These are phyloP conservation scores for Leptinotarsa tumamoca DNA, from an alignment of 2,888 invertebrate species.

Conservation along the genomic window DNA sequence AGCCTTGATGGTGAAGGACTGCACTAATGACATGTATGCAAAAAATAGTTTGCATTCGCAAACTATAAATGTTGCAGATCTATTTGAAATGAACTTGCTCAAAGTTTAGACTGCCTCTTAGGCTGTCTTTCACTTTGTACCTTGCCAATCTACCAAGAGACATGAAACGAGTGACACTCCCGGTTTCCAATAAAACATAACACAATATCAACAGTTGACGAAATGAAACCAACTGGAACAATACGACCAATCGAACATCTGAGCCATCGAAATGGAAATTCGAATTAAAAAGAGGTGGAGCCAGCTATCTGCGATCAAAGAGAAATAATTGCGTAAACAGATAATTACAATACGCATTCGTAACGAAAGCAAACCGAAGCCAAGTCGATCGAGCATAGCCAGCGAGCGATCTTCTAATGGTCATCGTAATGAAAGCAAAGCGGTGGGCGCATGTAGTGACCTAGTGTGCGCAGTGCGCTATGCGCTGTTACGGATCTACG, in stretches of 20 bases:
- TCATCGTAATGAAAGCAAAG: constrained; percentile 47
- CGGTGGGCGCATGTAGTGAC: constrained; percentile 58
- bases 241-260: constrained; percentile 24
- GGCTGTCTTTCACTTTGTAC: too few species aligned
- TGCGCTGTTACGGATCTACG: constrained; percentile 59
- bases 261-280: constrained; percentile 24
- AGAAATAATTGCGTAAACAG: constrained; percentile 43
- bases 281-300: constrained; percentile 43
- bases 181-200: neutral
- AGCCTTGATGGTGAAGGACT: too few species aligned
- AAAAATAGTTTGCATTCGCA: too few species aligned
- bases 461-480: constrained; percentile 60
- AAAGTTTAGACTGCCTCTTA: too few species aligned
- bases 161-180: too few species aligned
- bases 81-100: too few species aligned
- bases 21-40: too few species aligned
- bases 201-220: constrained; percentile 6
- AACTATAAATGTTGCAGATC: too few species aligned
- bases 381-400: constrained; percentile 33
- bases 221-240: constrained; percentile 3
- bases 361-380: constrained; percentile 36
- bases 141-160: too few species aligned
- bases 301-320: constrained; percentile 37
- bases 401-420: constrained; percentile 36
- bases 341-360: constrained; percentile 44